These are phyloP conservation scores for Phortica variegata DNA, from an alignment of 1,140 invertebrate genomes.

Conservation along the genomic window DNA sequence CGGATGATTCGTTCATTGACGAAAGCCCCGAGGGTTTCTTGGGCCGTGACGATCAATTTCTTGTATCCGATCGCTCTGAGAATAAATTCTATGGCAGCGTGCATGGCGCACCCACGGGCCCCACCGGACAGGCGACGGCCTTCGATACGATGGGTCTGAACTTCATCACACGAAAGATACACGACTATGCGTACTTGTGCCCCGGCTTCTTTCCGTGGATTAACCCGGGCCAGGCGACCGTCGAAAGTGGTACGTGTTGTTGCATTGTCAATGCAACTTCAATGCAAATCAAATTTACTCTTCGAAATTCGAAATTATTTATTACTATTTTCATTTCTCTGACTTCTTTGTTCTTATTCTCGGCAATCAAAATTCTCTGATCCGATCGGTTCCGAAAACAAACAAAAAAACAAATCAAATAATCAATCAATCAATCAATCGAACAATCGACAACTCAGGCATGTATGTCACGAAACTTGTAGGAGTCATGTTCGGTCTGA, in stretches of 20 bases:
- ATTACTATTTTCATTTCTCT: slow-evolving; percentile 22
- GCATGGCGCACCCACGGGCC: slow-evolving; percentile 53
- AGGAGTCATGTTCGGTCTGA: slow-evolving; percentile 76
- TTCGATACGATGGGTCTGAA: slow-evolving; percentile 62
- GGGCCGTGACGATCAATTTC: slow-evolving; percentile 77
- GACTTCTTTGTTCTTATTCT: slow-evolving; percentile 13
- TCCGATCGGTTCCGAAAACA: neutral
- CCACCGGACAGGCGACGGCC: slow-evolving; percentile 50
- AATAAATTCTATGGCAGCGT: slow-evolving; percentile 79
- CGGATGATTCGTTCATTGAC: slow-evolving; percentile 77
- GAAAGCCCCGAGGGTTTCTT: slow-evolving; percentile 75
- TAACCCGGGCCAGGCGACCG: slow-evolving; percentile 80
- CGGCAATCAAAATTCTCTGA: slow-evolving; percentile 6
- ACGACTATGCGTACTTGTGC: slow-evolving; percentile 77
- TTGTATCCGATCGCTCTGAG: slow-evolving; percentile 80
- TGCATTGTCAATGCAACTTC: neutral
- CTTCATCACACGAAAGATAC: slow-evolving; percentile 62
- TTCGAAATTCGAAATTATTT: slow-evolving; percentile 11
- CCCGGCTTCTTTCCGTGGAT: slow-evolving; percentile 87
- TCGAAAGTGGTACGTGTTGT: slow-evolving; percentile 64
- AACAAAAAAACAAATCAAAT: slow-evolving; percentile 1
- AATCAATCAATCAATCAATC: slow-evolving; percentile 8
- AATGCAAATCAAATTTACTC: slow-evolving; percentile 4
- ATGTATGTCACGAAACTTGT: slow-evolving; percentile 86
- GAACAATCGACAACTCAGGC: slow-evolving; percentile 57